These are phyloP conservation scores for Mormyrus hasselquistii DNA, from an alignment of 2,797 vertebrate genomes.

Conservation along the genomic window DNA sequence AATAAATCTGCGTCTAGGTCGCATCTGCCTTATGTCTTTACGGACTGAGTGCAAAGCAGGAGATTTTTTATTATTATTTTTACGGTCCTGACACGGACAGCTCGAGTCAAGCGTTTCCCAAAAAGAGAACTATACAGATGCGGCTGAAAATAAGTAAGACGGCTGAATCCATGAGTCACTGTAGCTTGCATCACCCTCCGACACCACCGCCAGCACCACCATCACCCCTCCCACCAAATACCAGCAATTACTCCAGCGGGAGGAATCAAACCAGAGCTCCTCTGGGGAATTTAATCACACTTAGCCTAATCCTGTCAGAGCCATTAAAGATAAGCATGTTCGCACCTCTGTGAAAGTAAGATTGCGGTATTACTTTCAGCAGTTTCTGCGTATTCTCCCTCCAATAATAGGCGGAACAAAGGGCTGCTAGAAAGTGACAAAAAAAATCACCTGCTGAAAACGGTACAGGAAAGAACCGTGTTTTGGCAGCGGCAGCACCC, in stretches of 20 bases:
- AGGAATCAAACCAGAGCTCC: constrained; percentile 30
- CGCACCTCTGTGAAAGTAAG: constrained; percentile 38
- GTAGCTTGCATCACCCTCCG: constrained; percentile 33
- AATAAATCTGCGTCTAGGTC: constrained; percentile 31
- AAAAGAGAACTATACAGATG: constrained; percentile 35
- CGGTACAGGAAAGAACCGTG: neutral
- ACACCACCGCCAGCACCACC: neutral
- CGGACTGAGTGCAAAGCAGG: constrained; percentile 31
- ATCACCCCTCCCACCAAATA: constrained; percentile 23
- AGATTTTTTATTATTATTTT: neutral
- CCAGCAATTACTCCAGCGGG: constrained; percentile 40
- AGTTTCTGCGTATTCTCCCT: neutral
- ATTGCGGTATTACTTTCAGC: neutral
- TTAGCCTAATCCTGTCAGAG: constrained; percentile 58
- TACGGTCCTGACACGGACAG: constrained; percentile 36
- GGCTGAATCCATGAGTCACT: constrained; percentile 45
- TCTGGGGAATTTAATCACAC: constrained; percentile 44
- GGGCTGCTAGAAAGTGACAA: neutral
- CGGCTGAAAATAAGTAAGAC: constrained; percentile 49
- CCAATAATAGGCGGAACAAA: constrained; percentile 3
- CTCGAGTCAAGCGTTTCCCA: constrained; percentile 19
- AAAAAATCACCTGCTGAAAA: constrained; percentile 16
- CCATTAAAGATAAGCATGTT: constrained; percentile 58
- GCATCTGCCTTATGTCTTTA: constrained; percentile 41
- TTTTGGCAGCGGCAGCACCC: neutral